Conservation (phyloP, 2,888 invertebrate genomes). For the Latheticus oryzae region DNA sequence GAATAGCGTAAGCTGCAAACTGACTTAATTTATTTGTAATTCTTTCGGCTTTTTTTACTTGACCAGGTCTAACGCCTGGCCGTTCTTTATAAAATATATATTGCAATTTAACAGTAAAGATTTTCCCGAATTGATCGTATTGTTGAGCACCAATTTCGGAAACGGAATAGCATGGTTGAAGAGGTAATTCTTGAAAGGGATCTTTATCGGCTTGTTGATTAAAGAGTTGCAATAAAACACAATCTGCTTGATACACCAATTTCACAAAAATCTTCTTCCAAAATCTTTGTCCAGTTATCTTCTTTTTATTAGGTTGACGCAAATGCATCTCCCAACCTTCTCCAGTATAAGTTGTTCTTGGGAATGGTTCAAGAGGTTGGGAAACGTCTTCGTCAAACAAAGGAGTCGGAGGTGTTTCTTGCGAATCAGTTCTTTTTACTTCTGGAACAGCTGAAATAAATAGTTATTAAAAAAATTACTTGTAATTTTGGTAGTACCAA, state of each 20-base stretch:
- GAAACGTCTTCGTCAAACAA: conserved; percentile 94
- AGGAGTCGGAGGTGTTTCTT: conserved; percentile 92
- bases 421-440: conserved; percentile 70
- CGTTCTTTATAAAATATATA: conserved; percentile 98
- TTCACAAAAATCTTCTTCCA: conserved; percentile 98
- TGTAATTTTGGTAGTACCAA: too few species aligned
- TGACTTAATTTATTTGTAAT: conserved; percentile 91
- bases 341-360: conserved; percentile 79
- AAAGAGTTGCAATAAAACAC: conserved; percentile 86
- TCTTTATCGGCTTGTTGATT: conserved; percentile 87
- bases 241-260: conserved; percentile 81
- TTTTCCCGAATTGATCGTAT: conserved; percentile 98
- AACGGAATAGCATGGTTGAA: conserved; percentile 95
- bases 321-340: conserved; percentile 98
- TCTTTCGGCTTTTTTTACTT: conserved; percentile 92
- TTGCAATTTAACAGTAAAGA: conserved; percentile 96
- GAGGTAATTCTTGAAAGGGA: conserved; percentile 93
- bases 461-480: background rate
- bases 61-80: conserved; percentile 94
- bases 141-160: conserved; percentile 97
- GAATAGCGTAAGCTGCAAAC: conserved; percentile 93
- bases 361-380: conserved; percentile 91
- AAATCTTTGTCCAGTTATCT: conserved; percentile 91
- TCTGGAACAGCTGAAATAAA: conserved; percentile 50
- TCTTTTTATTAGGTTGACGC: conserved; percentile 96